A percentile compares a stretch with the other conserved stretches of the same genome.
These are phyloP conservation scores for Heliconius melpomene DNA, from an alignment of 1,140 invertebrate species.

Conservation along the genomic window DNA sequence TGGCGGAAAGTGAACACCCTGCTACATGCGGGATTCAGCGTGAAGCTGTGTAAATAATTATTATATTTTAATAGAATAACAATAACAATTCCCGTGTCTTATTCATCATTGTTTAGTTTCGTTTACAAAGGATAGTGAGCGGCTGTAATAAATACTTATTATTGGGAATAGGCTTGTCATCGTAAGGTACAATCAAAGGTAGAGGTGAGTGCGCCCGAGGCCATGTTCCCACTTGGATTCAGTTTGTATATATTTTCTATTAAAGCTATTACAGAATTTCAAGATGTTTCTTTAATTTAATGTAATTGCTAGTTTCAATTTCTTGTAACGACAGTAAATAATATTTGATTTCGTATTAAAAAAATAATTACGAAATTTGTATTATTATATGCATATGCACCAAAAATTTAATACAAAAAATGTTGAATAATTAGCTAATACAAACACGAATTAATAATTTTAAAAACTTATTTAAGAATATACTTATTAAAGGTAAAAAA, in stretches of 20 bases:
- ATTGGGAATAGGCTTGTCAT: constrained; percentile 71
- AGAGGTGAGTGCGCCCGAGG: constrained; percentile 58
- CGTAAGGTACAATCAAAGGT: constrained; percentile 75
- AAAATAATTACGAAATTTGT: no score
- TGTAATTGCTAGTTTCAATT: constrained; percentile 29
- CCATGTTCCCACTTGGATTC: constrained; percentile 66
- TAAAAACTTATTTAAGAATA: no score
- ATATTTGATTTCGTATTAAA: no score
- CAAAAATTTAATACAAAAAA: no score
- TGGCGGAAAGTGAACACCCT: no score
- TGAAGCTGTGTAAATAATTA: neutral
- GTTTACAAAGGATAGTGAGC: constrained; percentile 35
- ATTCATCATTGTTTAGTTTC: constrained; percentile 41
- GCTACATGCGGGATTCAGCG: no score
- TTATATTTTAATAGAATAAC: constrained; percentile 6
- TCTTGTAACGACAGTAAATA: neutral
- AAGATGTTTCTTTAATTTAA: constrained; percentile 30
- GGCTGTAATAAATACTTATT: constrained; percentile 72
- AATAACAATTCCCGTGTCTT: constrained; percentile 17
- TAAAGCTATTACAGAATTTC: constrained; percentile 20
- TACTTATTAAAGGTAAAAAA: neutral
- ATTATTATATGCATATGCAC: no score
- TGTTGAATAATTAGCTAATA: no score
- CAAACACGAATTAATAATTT: no score
- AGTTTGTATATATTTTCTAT: constrained; percentile 35